These are phyloP conservation scores for Phyto melanocephala DNA, from an alignment of 2,888 invertebrate species.

Conservation along the genomic window DNA sequence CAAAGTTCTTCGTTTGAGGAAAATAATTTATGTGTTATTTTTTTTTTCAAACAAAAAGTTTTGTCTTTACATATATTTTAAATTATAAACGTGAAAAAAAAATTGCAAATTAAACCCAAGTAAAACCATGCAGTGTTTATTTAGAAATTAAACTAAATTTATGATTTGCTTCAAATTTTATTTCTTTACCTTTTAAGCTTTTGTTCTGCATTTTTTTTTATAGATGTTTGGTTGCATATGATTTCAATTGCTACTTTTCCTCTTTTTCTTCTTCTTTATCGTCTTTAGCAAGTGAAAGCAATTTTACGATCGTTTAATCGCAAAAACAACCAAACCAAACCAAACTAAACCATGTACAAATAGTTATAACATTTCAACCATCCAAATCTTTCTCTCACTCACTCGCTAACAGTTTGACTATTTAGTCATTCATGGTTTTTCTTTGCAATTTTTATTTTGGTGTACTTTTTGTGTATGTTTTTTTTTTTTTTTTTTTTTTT, in stretches of 20 bases:
- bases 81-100: constrained; percentile 26
- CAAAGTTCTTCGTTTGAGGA: background rate
- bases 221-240: constrained; percentile 4
- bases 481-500: constrained; percentile 3
- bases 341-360: constrained; percentile 44
- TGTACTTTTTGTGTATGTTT: background rate
- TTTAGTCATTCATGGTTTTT: constrained; percentile 35
- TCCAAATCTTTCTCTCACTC: background rate
- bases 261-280: background rate
- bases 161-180: constrained; percentile 31
- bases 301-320: constrained; percentile 62
- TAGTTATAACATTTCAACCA: constrained; percentile 24
- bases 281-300: constrained; percentile 52
- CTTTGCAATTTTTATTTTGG: background rate
- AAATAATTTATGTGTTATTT: constrained; percentile 24
- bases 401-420: background rate
- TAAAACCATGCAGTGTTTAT: too few relatives aligned
- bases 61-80: background rate
- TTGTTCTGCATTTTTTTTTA: background rate
- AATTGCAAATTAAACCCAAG: too few relatives aligned
- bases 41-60: background rate
- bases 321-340: constrained; percentile 44
- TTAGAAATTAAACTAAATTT: constrained; percentile 18
- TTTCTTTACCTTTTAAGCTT: constrained; percentile 15
- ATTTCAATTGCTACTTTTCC: constrained; percentile 3